Evolutionary conservation across 2,113 vertebrate genomes (phyloP).

Genomic region (Coptodon bakossiorum): DNA sequence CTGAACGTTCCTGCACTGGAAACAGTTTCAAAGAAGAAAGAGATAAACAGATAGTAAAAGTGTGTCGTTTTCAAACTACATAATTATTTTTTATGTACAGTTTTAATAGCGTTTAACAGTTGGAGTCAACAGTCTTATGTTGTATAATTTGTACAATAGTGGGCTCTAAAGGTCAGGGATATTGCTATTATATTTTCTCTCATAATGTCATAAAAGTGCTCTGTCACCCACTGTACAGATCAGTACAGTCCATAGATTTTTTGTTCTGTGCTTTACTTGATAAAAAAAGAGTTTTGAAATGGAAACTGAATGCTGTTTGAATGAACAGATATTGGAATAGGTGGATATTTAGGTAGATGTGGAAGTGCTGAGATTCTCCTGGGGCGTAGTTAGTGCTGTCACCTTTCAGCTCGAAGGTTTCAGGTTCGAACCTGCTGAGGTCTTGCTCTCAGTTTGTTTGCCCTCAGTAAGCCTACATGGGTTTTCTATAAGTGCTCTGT

Average conservation of each 20-base stretch:
- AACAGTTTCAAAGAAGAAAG: neutral
- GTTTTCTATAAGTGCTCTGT: neutral
- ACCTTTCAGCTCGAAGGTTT: neutral
- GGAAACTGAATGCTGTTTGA: neutral
- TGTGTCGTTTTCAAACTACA: neutral
- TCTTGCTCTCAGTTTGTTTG: neutral
- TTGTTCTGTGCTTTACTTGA: neutral
- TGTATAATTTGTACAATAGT: neutral
- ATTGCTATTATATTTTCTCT: neutral
- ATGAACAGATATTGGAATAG: neutral
- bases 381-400: neutral
- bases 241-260: neutral
- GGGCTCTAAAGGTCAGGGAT: neutral
- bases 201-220: neutral
- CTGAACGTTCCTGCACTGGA: neutral
- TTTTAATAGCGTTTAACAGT: neutral
- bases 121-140: neutral
- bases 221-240: neutral
- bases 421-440: neutral
- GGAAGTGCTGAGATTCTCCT: neutral
- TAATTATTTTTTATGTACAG: neutral
- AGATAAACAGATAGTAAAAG: neutral
- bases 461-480: neutral
- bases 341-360: neutral
- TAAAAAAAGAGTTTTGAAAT: neutral